Base-by-base conservation (phyloP, 2,113 vertebrate species). In the Hystrix cristata region DNA sequence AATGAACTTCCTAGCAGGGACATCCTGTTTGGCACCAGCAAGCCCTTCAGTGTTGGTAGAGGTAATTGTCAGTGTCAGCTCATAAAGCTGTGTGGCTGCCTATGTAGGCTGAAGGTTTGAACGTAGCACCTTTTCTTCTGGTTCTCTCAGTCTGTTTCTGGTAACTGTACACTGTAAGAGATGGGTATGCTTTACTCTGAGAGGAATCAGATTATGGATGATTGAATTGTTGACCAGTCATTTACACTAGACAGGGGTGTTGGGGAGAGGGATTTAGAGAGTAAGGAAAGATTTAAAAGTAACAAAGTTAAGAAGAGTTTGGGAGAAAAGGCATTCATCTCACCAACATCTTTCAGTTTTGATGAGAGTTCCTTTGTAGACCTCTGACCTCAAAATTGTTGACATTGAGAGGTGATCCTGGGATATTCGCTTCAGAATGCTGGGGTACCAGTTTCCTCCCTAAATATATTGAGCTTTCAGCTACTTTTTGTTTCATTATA, bases 401-500 rank as follows among this genome's bases (percentile, higher is more conserved):
- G 7, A 55, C 65, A 34, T 80, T 62, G 43, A 92, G n/a, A 69
- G 7, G 38, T 65, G 60, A 59, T 71, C 48, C 18, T 86, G 10
- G 65, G 53, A 85, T 21, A 18, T 78, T 65, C 38, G 7, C 27
- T 74, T 74, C 59, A n/a, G 55, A 79, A 8, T 69, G 31, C 34
- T 38, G 10, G 64, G 48, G 64, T 43, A 81, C 65, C 60, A 16
- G 53, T 81, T 85, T 91, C 78, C 90, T 74, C 25, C 53, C 62
- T 76, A 69, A 78, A 55, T 55, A 27, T 57, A 53, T 15, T 53
- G 78, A 82, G n/a, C 57, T 53, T 57, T 48, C 43, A 80, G n/a
- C 69, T 80, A 78, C 34, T 67, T 97, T 96, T 96, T 96, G 62
- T 96, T 94, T 90, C 59, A 57, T 53, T 96, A 48, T 83, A 43